Evolutionary conservation across 2,113 vertebrate species (phyloP), one percentile per base, ranked within the genome.

Genomic region (Cathartes aura): DNA sequence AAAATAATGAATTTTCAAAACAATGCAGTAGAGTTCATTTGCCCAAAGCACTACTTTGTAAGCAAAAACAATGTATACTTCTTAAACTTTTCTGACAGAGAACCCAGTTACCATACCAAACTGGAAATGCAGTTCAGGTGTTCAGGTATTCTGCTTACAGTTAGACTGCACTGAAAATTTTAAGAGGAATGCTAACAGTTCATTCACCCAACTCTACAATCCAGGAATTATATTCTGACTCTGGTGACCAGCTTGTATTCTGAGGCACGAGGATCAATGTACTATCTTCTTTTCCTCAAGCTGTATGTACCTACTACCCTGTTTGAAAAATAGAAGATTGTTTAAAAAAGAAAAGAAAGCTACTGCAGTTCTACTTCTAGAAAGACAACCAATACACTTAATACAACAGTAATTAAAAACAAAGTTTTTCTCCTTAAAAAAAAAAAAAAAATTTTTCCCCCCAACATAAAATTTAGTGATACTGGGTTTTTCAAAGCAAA

Each of bases 1-100:
- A 81, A 95, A 89, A 47, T 56, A 60, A 89, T 73, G 64, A 68
- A 26, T 76, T 96, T 93, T 93, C 53, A 80, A 52, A 96, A 75
- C 58, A 76, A 4, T 55, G 32, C 42, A 27, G 20, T 34, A 47
- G 34, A 66, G 30, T 76, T 94, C n/a, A 52, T 58, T 84, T 3
- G 8, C 26, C 27, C 18, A 52, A 58, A 86, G 24, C 17, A 56
- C 21, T 85, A 22, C 38, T 64, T 85, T 12, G 9, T 59, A 75
- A 82, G 34, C 21, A 85, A 58, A 56, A 47, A 1, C 16, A 53
- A 18, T 26, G 17, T 9, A 17, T 36, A 15, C 30, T 40, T 13
- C 34, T 87, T 78, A 55, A 90, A 60, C 58, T 75, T 93, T 43
- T 16, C 43, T 56, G 18, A 21, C 24, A 56, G 60, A 59, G 43